Evolutionary conservation across 1,140 invertebrate genomes (phyloP).

Genomic region (Drosophila rhopaloa): DNA sequence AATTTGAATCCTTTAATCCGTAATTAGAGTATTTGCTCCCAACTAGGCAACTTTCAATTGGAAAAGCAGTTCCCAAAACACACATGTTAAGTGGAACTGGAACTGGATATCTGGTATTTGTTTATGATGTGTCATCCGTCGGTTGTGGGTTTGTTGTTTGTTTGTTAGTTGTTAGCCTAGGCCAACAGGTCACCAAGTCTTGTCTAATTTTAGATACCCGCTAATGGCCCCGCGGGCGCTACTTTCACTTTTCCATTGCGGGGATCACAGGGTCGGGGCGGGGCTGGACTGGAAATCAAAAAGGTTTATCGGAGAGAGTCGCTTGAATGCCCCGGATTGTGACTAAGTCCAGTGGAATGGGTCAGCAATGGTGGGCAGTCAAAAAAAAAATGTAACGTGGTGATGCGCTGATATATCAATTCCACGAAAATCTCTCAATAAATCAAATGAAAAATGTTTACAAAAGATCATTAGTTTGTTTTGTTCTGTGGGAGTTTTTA

Average conservation of each 20-base stretch:
- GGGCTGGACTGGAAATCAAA: conserved; percentile 13
- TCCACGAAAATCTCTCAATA: conserved; percentile 9
- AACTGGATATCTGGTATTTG: conserved; percentile 14
- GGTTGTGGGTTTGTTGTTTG: conserved; percentile 17
- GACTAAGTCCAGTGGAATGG: conserved; percentile 35
- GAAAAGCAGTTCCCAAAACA: conserved; percentile 1
- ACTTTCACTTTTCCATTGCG: conserved; percentile 32
- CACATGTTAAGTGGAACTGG: conserved; percentile 17
- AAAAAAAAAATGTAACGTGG: neutral
- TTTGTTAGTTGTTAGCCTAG: conserved; percentile 20
- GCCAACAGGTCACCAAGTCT: conserved; percentile 42
- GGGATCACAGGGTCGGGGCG: neutral
- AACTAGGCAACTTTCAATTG: conserved; percentile 40
- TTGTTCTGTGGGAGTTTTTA: neutral
- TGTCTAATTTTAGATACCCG: conserved; percentile 45
- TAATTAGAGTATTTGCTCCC: conserved; percentile 90
- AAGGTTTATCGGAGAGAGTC: conserved; percentile 20
- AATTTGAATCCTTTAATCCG: conserved; percentile 90
- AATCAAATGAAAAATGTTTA: conserved; percentile 10
- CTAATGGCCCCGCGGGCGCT: conserved; percentile 39
- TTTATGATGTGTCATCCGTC: conserved; percentile 29
- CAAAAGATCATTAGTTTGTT: conserved; percentile 2
- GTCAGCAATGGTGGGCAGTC: conserved; percentile 3
- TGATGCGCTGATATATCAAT: conserved; percentile 10
- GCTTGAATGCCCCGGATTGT: conserved; percentile 25